A percentile compares a stretch with the other conserved stretches of the same genome.
These are phyloP conservation scores for Platypus cylindrus DNA, from an alignment of 2,888 invertebrate genomes.

Conservation along the genomic window DNA sequence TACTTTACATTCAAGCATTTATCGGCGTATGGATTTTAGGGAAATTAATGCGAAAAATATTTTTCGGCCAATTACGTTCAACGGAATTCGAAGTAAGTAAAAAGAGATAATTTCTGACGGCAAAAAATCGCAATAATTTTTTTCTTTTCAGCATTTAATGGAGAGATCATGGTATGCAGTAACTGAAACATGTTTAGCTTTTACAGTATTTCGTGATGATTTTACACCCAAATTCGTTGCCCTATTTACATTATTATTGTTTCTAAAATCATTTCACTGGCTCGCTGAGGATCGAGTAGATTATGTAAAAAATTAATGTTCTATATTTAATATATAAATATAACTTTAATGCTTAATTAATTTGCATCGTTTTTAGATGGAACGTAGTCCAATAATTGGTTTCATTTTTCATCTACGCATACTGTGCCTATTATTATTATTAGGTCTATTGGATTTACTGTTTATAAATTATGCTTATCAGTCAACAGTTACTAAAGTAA, in stretches of 20 bases:
- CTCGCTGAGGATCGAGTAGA: conserved; percentile 97
- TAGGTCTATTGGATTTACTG: conserved; percentile 73
- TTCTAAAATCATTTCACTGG: conserved; percentile 99
- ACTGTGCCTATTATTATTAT: conserved; percentile 64
- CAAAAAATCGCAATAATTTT: not conserved
- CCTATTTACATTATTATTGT: conserved; percentile 87
- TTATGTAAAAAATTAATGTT: too few relatives aligned
- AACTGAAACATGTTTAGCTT: conserved; percentile 98
- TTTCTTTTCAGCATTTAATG: conserved; percentile 69
- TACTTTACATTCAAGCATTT: conserved; percentile 93
- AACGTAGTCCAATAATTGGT: conserved; percentile 93
- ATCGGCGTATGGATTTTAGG: conserved; percentile 86
- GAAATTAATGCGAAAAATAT: conserved; percentile 82
- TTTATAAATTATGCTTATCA: conserved; percentile 91
- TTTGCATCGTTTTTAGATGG: conserved; percentile 62
- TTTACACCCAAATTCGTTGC: conserved; percentile 98
- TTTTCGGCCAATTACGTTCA: conserved; percentile 88
- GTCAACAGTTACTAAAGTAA: conserved; percentile 65
- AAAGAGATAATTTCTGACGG: not conserved
- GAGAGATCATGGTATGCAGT: conserved; percentile 99
- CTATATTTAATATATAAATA: too few relatives aligned
- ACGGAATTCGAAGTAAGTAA: conserved; percentile 82
- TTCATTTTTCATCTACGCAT: conserved; percentile 89
- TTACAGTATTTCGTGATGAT: conserved; percentile 97
- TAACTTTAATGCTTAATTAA: conserved; percentile 1